These are phyloP conservation scores for Xestia rhomboidea DNA, from an alignment of 2,888 invertebrate genomes.

Conservation along the genomic window DNA sequence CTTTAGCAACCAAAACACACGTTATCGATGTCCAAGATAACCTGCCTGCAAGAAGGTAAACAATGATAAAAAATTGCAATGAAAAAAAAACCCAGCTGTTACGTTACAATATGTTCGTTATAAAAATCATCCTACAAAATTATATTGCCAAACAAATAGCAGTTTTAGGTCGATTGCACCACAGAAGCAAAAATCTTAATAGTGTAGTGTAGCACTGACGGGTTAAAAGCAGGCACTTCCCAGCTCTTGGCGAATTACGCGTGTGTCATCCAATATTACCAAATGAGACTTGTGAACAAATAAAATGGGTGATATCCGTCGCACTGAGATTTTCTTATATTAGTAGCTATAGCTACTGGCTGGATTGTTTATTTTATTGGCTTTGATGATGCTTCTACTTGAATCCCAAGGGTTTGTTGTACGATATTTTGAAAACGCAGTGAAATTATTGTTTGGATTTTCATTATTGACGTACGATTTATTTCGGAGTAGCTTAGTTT, in stretches of 20 bases:
- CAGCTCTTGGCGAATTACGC: conserved; percentile 73
- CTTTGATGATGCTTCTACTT: conserved; percentile 22
- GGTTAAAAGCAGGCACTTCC: conserved; percentile 74
- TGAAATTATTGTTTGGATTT: background rate
- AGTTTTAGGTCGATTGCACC: conserved; percentile 32
- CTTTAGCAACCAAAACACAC: background rate
- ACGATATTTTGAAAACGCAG: background rate
- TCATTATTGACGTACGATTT: background rate
- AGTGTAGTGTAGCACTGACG: conserved; percentile 40
- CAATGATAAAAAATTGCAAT: background rate
- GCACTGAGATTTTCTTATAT: conserved; percentile 72
- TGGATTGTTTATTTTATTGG: conserved; percentile 12
- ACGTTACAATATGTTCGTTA: background rate
- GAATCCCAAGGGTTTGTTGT: conserved; percentile 6
- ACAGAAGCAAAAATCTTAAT: conserved; percentile 1
- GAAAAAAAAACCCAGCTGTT: background rate
- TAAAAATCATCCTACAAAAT: background rate
- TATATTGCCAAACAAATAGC: conserved; percentile 11
- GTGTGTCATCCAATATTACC: conserved; percentile 84
- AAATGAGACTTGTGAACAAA: conserved; percentile 68
- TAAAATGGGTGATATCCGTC: conserved; percentile 67
- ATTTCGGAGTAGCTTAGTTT: background rate
- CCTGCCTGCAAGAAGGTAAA: background rate
- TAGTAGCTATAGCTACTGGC: conserved; percentile 5
- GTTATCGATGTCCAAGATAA: conserved; percentile 11